A percentile compares a stretch with the other conserved stretches of the same genome.
phyloP scores from a whole-genome alignment of 2,888 invertebrate genomes.

The Andricus quercusramuli region DNA sequence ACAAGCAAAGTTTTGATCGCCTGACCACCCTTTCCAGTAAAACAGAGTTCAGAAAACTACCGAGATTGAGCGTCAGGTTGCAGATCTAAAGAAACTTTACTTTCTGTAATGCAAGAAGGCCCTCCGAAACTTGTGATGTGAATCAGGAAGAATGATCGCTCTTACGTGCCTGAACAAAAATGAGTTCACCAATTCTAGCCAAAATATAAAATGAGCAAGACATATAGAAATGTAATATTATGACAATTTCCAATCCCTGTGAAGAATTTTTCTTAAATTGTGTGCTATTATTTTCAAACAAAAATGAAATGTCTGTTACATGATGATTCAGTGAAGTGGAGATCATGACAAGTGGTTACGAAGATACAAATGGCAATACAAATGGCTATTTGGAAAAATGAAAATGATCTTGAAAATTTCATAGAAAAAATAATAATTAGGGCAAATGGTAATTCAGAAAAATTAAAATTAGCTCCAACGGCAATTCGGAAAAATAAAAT shows the following conservation, averaged over 20 bases:
- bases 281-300: too few species aligned
- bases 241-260: background rate
- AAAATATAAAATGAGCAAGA: background rate
- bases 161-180: background rate
- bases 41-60: conserved; percentile 27
- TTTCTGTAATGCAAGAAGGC: conserved; percentile 29
- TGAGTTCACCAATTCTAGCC: background rate
- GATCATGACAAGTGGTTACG: too few species aligned
- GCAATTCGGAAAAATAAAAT: too few species aligned
- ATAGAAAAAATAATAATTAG: too few species aligned
- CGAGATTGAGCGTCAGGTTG: conserved; percentile 31
- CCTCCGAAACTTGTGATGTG: conserved; percentile 1
- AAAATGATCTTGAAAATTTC: too few species aligned
- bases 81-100: conserved; percentile 34
- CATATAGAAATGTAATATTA: background rate
- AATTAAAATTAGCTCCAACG: too few species aligned
- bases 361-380: too few species aligned
- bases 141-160: conserved; percentile 17
- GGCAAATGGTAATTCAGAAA: too few species aligned
- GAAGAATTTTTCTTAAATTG: too few species aligned
- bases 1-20: conserved; percentile 17
- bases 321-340: too few species aligned
- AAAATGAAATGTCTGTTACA: too few species aligned
- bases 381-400: too few species aligned
- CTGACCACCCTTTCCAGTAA: conserved; percentile 7